phyloP scores from a whole-genome alignment of 1,140 invertebrate species.

The Drosophila subobscura region DNA sequence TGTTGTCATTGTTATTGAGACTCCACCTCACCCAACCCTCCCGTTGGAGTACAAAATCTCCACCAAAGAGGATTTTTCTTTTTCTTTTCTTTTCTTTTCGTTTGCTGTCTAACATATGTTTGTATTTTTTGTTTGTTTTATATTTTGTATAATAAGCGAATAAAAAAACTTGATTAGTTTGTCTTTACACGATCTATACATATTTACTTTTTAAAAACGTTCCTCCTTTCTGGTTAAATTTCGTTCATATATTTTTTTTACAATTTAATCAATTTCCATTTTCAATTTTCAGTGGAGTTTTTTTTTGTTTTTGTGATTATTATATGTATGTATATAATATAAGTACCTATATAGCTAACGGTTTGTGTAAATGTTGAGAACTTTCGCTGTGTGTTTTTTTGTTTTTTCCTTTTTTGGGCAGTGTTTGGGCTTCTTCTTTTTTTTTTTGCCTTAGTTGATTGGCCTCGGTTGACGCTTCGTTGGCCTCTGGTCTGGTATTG shows the following conservation, averaged over 20 bases:
- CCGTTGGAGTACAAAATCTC: no score
- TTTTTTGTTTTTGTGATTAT: slow-evolving; percentile 15
- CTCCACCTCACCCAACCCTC: no score
- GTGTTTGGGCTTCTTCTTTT: slow-evolving; percentile 22
- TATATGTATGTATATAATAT: slow-evolving; percentile 24
- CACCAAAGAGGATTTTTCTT: neutral
- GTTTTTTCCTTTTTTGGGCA: slow-evolving; percentile 25
- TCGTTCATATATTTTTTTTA: slow-evolving; percentile 39
- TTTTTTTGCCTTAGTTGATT: slow-evolving; percentile 36
- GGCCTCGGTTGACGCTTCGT: slow-evolving; percentile 14
- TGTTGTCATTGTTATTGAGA: no score
- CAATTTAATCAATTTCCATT: slow-evolving; percentile 38
- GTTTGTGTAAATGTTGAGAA: slow-evolving; percentile 36
- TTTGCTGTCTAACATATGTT: slow-evolving; percentile 26
- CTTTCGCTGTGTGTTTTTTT: slow-evolving; percentile 39
- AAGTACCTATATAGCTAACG: slow-evolving; percentile 22
- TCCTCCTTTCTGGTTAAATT: slow-evolving; percentile 22
- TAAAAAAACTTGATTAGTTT: slow-evolving; percentile 80
- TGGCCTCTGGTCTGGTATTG: slow-evolving; percentile 40
- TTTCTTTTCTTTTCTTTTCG: slow-evolving; percentile 14
- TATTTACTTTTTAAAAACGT: slow-evolving; percentile 56
- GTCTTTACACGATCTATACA: slow-evolving; percentile 72
- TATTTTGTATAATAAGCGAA: slow-evolving; percentile 74
- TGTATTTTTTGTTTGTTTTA: slow-evolving; percentile 57
- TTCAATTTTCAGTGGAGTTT: slow-evolving; percentile 36